phyloP scores from a whole-genome alignment of 2,797 vertebrate genomes.

The Thamnophis elegans region DNA sequence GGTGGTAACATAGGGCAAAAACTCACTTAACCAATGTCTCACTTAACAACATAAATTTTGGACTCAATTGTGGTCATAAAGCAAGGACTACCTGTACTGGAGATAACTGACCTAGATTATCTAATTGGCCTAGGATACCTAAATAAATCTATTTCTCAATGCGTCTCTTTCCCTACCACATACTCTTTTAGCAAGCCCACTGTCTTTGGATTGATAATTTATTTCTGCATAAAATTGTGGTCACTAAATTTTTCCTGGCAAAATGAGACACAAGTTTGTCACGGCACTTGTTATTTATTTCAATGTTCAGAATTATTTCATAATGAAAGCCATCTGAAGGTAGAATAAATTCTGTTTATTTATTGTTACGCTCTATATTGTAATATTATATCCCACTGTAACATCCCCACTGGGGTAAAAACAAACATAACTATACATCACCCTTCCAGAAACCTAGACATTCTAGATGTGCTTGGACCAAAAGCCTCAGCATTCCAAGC shows the following conservation, averaged over 20 bases:
- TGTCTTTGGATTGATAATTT: neutral
- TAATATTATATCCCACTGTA: neutral
- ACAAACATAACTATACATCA: neutral
- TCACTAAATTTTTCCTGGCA: neutral
- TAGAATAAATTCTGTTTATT: neutral
- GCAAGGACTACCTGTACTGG: no score
- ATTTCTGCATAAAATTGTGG: neutral
- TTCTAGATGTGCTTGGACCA: neutral
- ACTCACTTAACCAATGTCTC: no score
- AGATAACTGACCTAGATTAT: neutral
- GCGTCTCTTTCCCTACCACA: neutral
- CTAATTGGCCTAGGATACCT: neutral
- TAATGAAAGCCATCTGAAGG: neutral
- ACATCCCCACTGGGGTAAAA: neutral
- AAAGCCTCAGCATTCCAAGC: neutral
- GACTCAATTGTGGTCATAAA: no score
- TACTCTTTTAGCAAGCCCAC: neutral
- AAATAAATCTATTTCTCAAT: neutral
- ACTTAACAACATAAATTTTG: no score
- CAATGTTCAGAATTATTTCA: neutral
- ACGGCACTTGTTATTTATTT: neutral
- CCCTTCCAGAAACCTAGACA: neutral
- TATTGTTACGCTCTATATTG: neutral
- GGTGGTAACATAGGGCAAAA: no score
- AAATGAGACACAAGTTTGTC: neutral